phyloP scores from a whole-genome alignment of 1,140 invertebrate genomes.

The Aphelenchoides besseyi region DNA sequence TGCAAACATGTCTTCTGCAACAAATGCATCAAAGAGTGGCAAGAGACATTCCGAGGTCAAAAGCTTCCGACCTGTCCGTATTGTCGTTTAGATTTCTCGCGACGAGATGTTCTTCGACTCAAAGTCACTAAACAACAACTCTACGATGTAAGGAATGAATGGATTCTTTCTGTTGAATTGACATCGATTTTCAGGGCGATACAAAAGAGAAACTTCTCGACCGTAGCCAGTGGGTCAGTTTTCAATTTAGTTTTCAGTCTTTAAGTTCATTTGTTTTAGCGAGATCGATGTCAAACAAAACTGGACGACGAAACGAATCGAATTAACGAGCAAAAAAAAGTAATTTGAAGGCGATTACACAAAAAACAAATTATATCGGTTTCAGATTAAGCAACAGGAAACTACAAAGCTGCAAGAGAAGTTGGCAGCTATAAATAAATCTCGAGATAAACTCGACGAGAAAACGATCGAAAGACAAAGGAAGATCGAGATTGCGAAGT shows the following conservation, averaged over 20 bases:
- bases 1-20: neutral
- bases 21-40: neutral
- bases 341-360: neutral
- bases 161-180: neutral
- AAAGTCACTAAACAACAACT: neutral
- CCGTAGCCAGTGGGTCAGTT: no score
- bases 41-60: neutral
- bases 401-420: neutral
- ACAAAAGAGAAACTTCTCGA: neutral
- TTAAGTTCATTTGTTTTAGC: no score
- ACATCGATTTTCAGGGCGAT: neutral
- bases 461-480: neutral
- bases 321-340: neutral
- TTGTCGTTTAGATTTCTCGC: neutral
- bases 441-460: neutral
- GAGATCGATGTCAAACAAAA: no score
- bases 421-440: neutral
- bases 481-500: neutral
- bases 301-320: neutral
- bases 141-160: neutral
- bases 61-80: conserved; percentile 1
- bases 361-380: neutral
- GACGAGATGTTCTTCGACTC: neutral
- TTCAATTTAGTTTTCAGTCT: no score
- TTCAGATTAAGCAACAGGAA: neutral